Evolutionary conservation across 2,888 invertebrate genomes (phyloP), one percentile per base, ranked within the genome.

Genomic region (Zaprionus obscuricornis): DNA sequence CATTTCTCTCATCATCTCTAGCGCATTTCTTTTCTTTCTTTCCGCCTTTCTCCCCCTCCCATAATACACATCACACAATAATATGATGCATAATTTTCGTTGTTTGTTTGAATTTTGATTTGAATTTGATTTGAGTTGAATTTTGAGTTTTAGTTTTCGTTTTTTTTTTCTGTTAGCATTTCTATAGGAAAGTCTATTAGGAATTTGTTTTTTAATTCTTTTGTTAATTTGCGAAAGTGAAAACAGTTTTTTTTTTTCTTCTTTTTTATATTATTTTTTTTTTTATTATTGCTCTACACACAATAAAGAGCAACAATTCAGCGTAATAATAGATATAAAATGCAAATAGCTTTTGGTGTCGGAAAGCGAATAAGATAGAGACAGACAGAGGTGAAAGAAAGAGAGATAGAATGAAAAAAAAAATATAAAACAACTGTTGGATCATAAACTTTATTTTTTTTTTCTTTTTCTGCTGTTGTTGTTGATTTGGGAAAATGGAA

Each of bases 191-290:
- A 70, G 62, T 52, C 18, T 11, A 10, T 42, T 46, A 26, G 8
- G 29, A 39, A 43, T 46, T 16, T 20, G 31, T 34, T 17, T 34
- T 13, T 43, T 45, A 45, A 70, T 67, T 70, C 70, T 62, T 56
- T 70, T 73, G 79, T 75, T 67, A 33, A 46, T 65, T 70, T 52
- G 86, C 85, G 71, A 85, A 81, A 86, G 81, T 81, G 86, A 81
- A 81, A 85, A 84, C 66, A n/a, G 22, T 39, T 66, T 77, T 67
- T 46, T n/a, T n/a, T n/a, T n/a, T n/a, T n/a, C n/a, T n/a, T n/a
- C n/a, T n/a, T n/a, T 10, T 42, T 26, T 42, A 14, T 14, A 43
- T 27, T 34, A 34, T 27, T 33, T 20, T 37, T n/a, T 29, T 26
- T 16, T 16, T 3, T 29, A 17, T 18, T 63, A 59, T 60, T 27